Conservation (phyloP, 2,797 vertebrate species). For the Pangasius krempfi region DNA sequence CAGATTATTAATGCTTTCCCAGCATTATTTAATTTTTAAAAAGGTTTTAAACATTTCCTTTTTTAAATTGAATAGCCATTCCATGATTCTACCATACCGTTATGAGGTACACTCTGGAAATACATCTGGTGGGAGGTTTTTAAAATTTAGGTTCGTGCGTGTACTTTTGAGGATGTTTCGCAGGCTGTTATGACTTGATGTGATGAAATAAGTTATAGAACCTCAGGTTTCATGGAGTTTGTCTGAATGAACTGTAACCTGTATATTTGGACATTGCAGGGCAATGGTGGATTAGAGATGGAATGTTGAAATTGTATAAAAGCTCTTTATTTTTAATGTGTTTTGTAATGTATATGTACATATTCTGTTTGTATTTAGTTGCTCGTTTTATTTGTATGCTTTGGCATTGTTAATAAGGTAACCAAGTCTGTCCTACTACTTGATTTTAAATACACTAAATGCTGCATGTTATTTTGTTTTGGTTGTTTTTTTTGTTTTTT, state of each 20-base stretch:
- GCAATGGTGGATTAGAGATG: constrained; percentile 71
- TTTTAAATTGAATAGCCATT: constrained; percentile 31
- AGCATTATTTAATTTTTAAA: background rate
- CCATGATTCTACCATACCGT: background rate
- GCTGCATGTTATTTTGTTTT: constrained; percentile 69
- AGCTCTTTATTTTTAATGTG: constrained; percentile 46
- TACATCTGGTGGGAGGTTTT: constrained; percentile 26
- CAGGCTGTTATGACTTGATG: constrained; percentile 52
- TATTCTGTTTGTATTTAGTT: constrained; percentile 63
- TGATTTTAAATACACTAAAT: constrained; percentile 60
- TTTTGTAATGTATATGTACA: constrained; percentile 60
- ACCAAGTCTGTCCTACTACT: constrained; percentile 61
- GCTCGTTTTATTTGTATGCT: constrained; percentile 55
- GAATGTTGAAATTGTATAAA: constrained; percentile 49
- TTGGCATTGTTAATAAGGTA: constrained; percentile 63
- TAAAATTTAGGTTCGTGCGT: background rate
- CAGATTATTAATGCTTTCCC: background rate
- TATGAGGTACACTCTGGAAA: constrained; percentile 1
- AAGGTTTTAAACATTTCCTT: background rate
- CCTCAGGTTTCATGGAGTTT: constrained; percentile 52
- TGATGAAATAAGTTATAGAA: constrained; percentile 26
- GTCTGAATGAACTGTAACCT: constrained; percentile 57
- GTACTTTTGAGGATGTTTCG: constrained; percentile 38
- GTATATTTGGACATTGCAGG: constrained; percentile 71
- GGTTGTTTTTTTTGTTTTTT: constrained; percentile 45